phyloP scores from a whole-genome alignment of 2,888 invertebrate species.

The Halictus quadricinctus region DNA sequence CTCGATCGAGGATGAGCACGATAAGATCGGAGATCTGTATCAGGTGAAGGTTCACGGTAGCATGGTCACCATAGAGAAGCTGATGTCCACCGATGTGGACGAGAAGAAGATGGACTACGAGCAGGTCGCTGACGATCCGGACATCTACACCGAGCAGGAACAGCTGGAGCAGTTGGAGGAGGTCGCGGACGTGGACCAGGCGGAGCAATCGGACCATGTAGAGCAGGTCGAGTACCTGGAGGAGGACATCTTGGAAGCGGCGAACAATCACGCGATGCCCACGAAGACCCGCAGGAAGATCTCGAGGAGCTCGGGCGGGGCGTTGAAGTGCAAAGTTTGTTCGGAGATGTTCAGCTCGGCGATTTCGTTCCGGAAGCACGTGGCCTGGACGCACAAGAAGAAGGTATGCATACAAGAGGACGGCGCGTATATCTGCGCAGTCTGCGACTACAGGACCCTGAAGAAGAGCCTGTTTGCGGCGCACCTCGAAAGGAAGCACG shows the following conservation, averaged over 20 bases:
- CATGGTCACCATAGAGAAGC: conserved; percentile 74
- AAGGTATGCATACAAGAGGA: conserved; percentile 79
- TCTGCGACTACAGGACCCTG: conserved; percentile 78
- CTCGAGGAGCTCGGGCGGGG: conserved; percentile 33
- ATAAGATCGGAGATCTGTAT: conserved; percentile 71
- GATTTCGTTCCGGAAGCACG: conserved; percentile 78
- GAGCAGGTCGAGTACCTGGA: conserved; percentile 61
- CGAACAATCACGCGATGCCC: conserved; percentile 29
- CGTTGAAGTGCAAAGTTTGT: conserved; percentile 77
- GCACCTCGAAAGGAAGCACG: conserved; percentile 79
- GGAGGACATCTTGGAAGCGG: conserved; percentile 54
- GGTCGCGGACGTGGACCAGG: background rate
- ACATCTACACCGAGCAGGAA: conserved; percentile 33
- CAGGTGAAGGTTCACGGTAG: conserved; percentile 77
- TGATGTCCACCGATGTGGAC: conserved; percentile 46
- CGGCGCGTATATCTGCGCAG: conserved; percentile 78
- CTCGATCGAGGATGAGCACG: conserved; percentile 24
- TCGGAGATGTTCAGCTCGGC: conserved; percentile 76
- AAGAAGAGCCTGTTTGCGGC: conserved; percentile 77
- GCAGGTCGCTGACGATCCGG: conserved; percentile 28
- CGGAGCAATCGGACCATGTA: conserved; percentile 39
- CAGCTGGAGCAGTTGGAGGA: conserved; percentile 24
- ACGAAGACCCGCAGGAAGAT: conserved; percentile 38
- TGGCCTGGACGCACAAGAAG: conserved; percentile 80
- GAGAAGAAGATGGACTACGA: conserved; percentile 39